phyloP scores from a whole-genome alignment of 2,888 invertebrate genomes.

The Lepeophtheirus nordmannii region DNA sequence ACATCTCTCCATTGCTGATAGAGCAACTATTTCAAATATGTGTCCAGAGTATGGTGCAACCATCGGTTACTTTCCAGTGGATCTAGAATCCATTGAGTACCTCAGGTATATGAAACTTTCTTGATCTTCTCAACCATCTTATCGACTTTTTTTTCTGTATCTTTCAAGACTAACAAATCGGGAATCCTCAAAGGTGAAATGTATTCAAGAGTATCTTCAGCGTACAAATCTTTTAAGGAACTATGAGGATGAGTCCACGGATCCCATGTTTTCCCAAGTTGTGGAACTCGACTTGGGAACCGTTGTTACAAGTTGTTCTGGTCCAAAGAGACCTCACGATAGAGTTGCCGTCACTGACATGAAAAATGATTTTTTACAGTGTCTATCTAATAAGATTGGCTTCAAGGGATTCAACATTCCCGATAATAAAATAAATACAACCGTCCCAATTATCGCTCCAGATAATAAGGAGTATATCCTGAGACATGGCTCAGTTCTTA shows the following conservation, averaged over 20 bases:
- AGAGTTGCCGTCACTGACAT: conserved; percentile 72
- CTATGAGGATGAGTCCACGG: conserved; percentile 54
- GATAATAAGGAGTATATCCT: conserved; percentile 63
- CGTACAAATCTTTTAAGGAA: conserved; percentile 59
- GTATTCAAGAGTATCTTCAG: conserved; percentile 65
- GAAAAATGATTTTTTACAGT: conserved; percentile 70
- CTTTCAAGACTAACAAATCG: conserved; percentile 42
- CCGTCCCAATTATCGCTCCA: conserved; percentile 54
- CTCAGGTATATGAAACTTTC: conserved; percentile 43
- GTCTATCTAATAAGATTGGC: conserved; percentile 67
- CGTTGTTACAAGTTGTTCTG: conserved; percentile 86
- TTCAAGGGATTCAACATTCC: conserved; percentile 81
- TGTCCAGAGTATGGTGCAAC: conserved; percentile 80
- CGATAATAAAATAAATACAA: conserved; percentile 44
- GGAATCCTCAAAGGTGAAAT: conserved; percentile 52
- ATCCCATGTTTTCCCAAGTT: conserved; percentile 61
- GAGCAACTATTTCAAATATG: conserved; percentile 97
- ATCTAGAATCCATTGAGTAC: conserved; percentile 58
- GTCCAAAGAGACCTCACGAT: conserved; percentile 94
- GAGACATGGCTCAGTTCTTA: conserved; percentile 79
- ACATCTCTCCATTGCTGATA: conserved; percentile 80
- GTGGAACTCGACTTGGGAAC: conserved; percentile 61
- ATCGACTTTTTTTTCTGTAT: not conserved
- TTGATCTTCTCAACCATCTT: not conserved
- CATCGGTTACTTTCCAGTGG: conserved; percentile 83